These are phyloP conservation scores for Drosophila ambigua DNA, from an alignment of 1,140 invertebrate genomes.

Conservation along the genomic window DNA sequence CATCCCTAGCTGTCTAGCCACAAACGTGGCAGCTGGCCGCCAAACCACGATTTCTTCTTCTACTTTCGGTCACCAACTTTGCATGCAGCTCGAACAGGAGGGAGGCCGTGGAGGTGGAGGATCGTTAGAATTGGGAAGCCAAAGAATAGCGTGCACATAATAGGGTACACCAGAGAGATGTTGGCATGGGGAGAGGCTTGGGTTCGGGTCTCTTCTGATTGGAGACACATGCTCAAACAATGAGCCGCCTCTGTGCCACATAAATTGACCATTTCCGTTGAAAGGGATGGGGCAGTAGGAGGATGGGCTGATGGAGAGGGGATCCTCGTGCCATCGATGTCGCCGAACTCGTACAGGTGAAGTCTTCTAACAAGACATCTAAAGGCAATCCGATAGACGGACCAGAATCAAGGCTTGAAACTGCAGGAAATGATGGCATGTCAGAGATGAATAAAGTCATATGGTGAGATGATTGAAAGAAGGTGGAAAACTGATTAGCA, in stretches of 20 bases:
- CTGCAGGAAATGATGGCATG: too few relatives aligned
- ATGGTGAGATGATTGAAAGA: background rate
- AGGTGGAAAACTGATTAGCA: background rate
- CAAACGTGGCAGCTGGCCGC: constrained; percentile 29
- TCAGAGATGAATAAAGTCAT: background rate
- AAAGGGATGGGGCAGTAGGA: background rate
- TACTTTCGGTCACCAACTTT: constrained; percentile 24
- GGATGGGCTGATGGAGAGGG: background rate
- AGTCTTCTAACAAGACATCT: constrained; percentile 3
- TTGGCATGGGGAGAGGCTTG: background rate
- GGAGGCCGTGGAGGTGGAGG: background rate
- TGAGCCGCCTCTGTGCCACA: constrained; percentile 53
- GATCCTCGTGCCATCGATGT: constrained; percentile 26
- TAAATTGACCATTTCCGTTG: constrained; percentile 74
- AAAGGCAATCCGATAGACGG: constrained; percentile 18
- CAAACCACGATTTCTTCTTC: constrained; percentile 24
- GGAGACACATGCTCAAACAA: constrained; percentile 50
- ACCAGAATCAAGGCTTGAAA: constrained; percentile 2
- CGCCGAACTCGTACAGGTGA: constrained; percentile 22
- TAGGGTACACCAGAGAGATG: constrained; percentile 14
- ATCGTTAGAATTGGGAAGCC: constrained; percentile 33
- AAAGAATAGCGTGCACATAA: constrained; percentile 42
- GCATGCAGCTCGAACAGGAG: constrained; percentile 21
- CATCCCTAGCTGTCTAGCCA: constrained; percentile 23
- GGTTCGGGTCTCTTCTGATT: constrained; percentile 3